Conservation (phyloP, 2,888 invertebrate genomes). For the Keiferia lycopersicella region DNA sequence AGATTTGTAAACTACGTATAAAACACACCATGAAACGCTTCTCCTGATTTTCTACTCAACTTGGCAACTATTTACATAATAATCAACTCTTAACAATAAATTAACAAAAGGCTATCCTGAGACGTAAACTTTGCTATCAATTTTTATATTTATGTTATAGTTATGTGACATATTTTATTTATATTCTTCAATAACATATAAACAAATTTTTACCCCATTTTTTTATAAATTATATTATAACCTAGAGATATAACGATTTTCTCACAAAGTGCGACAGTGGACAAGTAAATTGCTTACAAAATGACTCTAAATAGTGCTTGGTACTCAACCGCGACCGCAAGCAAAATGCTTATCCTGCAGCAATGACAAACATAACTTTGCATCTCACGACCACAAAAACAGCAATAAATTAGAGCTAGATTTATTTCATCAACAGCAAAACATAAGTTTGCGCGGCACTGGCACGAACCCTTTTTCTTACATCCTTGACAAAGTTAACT, state of each 20-base stretch:
- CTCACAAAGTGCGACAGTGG: conserved; percentile 12
- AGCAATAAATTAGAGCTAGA: neutral
- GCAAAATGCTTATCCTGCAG: conserved; percentile 17
- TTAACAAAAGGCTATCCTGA: too few species aligned
- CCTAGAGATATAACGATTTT: conserved; percentile 3
- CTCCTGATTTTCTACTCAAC: too few species aligned
- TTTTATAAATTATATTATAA: neutral
- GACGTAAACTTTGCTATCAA: too few species aligned
- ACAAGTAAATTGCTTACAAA: conserved; percentile 23
- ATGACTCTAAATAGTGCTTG: conserved; percentile 20
- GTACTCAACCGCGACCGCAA: conserved; percentile 10
- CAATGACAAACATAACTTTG: conserved; percentile 17
- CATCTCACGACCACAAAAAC: neutral
- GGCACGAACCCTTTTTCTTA: conserved; percentile 11
- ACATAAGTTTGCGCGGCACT: neutral
- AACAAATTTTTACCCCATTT: neutral
- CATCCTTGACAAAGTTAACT: conserved; percentile 20
- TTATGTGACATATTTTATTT: neutral
- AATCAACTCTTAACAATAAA: too few species aligned
- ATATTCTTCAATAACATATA: neutral
- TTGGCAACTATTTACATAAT: too few species aligned
- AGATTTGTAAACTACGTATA: too few species aligned
- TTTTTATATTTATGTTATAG: too few species aligned
- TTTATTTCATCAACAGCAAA: neutral
- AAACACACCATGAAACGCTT: too few species aligned